Evolutionary conservation across 2,113 vertebrate genomes (phyloP).

Genomic region (Plecturocebus donacophilus): DNA sequence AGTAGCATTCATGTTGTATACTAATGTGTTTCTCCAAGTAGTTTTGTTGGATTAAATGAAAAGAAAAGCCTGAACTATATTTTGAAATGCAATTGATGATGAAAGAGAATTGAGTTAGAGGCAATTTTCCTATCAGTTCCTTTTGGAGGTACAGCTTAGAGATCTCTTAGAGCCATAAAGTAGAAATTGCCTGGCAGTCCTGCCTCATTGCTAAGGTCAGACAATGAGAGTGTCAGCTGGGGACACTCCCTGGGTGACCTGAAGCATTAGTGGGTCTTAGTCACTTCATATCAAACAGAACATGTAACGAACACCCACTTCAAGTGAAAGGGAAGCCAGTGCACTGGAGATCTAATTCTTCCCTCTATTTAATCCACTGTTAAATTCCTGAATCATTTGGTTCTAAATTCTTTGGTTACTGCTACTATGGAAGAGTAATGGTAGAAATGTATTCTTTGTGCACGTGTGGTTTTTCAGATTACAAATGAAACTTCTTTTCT

Average conservation of each 20-base stretch:
- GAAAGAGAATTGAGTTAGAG: neutral
- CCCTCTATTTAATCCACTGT: neutral
- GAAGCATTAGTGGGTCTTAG: neutral
- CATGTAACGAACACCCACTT: neutral
- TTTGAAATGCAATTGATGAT: slow-evolving; percentile 23
- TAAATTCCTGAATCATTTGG: slow-evolving; percentile 1
- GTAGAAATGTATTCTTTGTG: neutral
- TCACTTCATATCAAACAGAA: neutral
- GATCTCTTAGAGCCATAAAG: neutral
- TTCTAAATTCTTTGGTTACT: slow-evolving; percentile 50
- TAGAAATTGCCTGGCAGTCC: neutral
- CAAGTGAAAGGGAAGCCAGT: neutral
- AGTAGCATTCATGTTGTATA: neutral
- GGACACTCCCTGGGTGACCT: neutral
- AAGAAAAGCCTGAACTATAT: slow-evolving; percentile 18
- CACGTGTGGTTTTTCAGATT: neutral
- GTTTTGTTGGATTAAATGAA: slow-evolving; percentile 32
- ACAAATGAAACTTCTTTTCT: slow-evolving; percentile 1
- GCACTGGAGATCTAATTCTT: neutral
- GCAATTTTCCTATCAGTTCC: neutral
- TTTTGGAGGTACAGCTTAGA: neutral
- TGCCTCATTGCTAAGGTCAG: neutral
- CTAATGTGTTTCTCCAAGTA: neutral
- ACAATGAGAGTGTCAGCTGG: neutral
- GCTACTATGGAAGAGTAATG: neutral